Base-by-base conservation (phyloP, 2,888 invertebrate genomes). In the Drosophila recens region DNA sequence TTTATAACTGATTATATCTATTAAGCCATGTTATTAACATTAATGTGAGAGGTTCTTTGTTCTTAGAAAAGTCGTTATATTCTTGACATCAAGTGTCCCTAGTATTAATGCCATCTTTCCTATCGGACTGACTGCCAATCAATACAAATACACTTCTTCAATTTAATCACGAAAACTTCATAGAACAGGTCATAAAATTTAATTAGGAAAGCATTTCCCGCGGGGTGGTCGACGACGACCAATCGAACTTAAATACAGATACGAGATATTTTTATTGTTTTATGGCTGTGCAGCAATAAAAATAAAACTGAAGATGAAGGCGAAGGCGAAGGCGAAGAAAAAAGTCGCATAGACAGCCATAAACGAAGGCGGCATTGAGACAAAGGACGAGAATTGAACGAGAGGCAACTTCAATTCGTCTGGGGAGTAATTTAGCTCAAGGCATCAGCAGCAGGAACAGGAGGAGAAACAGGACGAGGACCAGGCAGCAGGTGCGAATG, bases 191-290 rank as follows among this genome's bases (percentile, higher is more conserved):
- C 76, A 80, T 84, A 84, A 84, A 84, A 87, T 83, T 82, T 87
- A 84, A 84, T 84, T 84, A 85, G 88, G 74, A 85, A 74, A 78
- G 70, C 67, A 86, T 86, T 82, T 85, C 75, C 83, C 75, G 45
- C 48, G 51, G 56, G 66, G 58, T 70, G 70, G 36, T 56, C 17
- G 49, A 51, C 17, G 49, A 51, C 45, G 38, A 77, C 61, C 77
- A 66, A 83, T 82, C 83, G 77, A 72, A 82, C 67, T 69, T 74
- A 59, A 79, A 71, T 63, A 67, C 68, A 65, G 72, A 83, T 64
- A 67, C 66, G 62, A 72, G 54, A 76, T 80, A 80, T 79, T 77
- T 83, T 87, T 85, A 83, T 82, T 83, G 85, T 87, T 83, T 83
- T 83, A 83, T 87, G 66, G 75, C 80, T 64, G 61, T 49, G 58